Evolutionary conservation across 92 coral and sea anemone genomes (phyloP).

Genomic region (Porites lobata): DNA sequence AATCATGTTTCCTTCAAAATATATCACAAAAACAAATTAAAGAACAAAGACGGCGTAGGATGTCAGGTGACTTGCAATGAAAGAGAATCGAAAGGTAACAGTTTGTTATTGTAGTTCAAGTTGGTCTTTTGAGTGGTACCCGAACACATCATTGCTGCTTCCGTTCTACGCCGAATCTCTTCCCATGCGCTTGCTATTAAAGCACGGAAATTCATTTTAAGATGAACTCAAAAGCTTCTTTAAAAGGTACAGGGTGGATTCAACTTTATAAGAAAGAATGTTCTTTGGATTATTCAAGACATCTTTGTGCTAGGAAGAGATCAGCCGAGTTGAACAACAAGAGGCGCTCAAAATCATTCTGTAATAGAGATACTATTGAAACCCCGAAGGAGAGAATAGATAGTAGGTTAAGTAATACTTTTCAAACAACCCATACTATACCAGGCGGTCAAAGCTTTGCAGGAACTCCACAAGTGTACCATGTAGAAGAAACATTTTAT

Average conservation of each 20-base stretch:
- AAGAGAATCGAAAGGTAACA: too few relatives aligned
- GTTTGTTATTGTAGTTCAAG: too few relatives aligned
- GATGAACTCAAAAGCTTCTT: background rate
- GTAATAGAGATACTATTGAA: background rate
- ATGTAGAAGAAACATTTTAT: conserved; percentile 10
- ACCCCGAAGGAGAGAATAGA: background rate
- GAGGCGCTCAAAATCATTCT: background rate
- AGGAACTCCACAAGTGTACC: background rate
- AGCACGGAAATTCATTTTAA: background rate
- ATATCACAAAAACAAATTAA: too few relatives aligned
- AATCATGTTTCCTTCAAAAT: too few relatives aligned
- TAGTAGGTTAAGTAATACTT: background rate
- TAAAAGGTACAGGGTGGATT: background rate
- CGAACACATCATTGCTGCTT: too few relatives aligned
- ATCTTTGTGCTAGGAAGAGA: background rate
- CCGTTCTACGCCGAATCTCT: too few relatives aligned
- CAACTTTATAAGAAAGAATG: background rate
- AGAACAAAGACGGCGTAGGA: too few relatives aligned
- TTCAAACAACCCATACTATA: background rate
- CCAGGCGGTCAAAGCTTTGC: background rate
- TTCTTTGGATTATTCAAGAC: conserved; percentile 41
- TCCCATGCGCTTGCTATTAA: too few relatives aligned
- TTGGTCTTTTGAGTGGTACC: too few relatives aligned
- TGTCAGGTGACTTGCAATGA: too few relatives aligned
- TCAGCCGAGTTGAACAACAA: background rate